These are phyloP conservation scores for Calyptomena viridis DNA, from an alignment of 2,113 vertebrate species.

Conservation along the genomic window DNA sequence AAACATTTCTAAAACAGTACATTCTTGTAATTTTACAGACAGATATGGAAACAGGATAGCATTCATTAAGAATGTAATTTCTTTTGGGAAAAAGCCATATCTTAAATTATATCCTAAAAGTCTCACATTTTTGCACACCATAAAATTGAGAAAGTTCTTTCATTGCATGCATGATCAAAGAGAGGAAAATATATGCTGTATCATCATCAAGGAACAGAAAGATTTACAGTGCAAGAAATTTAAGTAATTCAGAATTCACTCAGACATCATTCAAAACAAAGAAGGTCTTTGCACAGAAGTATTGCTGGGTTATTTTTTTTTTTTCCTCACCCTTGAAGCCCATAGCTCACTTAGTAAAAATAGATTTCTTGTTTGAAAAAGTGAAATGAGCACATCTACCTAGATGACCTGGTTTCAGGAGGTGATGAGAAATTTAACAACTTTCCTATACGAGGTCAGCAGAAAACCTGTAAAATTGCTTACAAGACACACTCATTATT, in stretches of 20 bases:
- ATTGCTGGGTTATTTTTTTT: not conserved
- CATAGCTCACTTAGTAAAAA: not conserved
- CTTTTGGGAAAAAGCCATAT: not conserved
- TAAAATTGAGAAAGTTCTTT: not conserved
- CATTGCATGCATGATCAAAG: not conserved
- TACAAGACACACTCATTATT: not conserved
- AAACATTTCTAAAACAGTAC: not conserved
- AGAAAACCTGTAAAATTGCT: not conserved
- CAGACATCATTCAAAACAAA: conserved; percentile 2
- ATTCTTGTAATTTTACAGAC: not conserved
- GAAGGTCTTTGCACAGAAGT: not conserved
- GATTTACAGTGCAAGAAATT: not conserved
- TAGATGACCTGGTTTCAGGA: not conserved
- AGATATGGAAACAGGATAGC: not conserved
- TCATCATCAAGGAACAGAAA: not conserved
- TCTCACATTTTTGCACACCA: not conserved
- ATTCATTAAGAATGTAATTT: not conserved
- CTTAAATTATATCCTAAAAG: not conserved
- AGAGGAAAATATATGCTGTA: not conserved
- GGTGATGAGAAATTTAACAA: conserved; percentile 4
- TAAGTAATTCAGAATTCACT: not conserved
- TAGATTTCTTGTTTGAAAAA: not conserved
- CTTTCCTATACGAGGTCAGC: not conserved
- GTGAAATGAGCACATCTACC: not conserved
- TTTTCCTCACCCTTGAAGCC: not conserved